Evolutionary conservation across 92 coral and sea anemone genomes (phyloP).

Genomic region (Metridium senile): DNA sequence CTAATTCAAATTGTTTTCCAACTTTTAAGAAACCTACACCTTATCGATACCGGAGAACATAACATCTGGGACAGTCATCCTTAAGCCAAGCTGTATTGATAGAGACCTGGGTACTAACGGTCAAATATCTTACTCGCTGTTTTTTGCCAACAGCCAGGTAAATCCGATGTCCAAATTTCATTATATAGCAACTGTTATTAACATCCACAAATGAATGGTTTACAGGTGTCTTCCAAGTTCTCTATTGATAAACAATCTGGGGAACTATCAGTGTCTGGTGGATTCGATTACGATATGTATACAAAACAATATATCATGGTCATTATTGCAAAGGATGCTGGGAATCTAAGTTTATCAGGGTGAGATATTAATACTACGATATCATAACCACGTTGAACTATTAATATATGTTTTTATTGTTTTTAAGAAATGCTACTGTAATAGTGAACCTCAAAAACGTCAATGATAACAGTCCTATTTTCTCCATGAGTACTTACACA

Average conservation of each 20-base stretch:
- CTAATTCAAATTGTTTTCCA: background rate
- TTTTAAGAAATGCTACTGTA: conserved; percentile 74
- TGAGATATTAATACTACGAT: too few species aligned
- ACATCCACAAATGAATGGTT: background rate
- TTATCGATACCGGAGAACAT: conserved; percentile 73
- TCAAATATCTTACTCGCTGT: conserved; percentile 61
- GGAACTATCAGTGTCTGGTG: conserved; percentile 52
- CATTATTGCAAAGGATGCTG: conserved; percentile 80
- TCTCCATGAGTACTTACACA: conserved; percentile 54
- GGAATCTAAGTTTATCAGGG: conserved; percentile 84
- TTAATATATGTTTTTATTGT: background rate
- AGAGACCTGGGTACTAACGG: conserved; percentile 80
- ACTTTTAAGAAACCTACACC: conserved; percentile 55
- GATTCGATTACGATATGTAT: conserved; percentile 77
- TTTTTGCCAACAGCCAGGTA: conserved; percentile 76
- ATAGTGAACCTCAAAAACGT: conserved; percentile 69
- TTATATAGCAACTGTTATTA: too few species aligned
- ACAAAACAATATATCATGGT: conserved; percentile 53
- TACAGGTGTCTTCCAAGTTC: conserved; percentile 74
- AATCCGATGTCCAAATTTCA: background rate
- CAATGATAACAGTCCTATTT: conserved; percentile 87
- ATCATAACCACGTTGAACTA: background rate
- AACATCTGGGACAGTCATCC: conserved; percentile 57
- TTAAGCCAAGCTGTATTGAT: conserved; percentile 71
- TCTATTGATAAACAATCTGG: conserved; percentile 67